Evolutionary conservation across 2,888 invertebrate genomes (phyloP), one percentile per base, ranked within the genome.

Genomic region (Seira ritae): DNA sequence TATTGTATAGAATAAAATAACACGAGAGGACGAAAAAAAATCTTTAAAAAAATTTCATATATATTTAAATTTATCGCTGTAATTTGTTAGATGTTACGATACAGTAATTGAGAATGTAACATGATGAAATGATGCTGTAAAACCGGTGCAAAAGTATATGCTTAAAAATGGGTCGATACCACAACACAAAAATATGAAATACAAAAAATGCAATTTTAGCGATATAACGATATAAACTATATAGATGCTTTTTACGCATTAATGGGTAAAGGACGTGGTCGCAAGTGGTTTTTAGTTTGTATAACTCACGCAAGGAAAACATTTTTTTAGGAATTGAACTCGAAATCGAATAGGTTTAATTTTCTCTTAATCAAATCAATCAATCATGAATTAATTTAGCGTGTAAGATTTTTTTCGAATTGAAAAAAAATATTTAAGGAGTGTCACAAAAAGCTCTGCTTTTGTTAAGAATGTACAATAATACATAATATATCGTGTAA

Each of bases 121-220:
- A 55, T 12, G 55, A 55, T 55, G 55, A 55, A 17, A 31, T 31
- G 31, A 31, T 31, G 31, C 2, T 31, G 31, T 31, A 66, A 15
- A 73, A 46, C 66, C 73, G 81, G 81, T 76, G 81, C 81, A 81
- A 81, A 81, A 37, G 42, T 15, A 55, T 65, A 75, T 19, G 19
- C 42, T 72, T 42, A 24, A 1, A 66, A 67, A 80, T 42, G 72
- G 75, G 80, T 65, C 65, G 50, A 68, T 67, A 62, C 46, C 75
- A 71, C 60, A 60, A 69, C 37, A 80, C n/a, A 31, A 31, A 31
- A 31, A 31, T 31, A 31, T 31, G 31, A 31, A 31, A 31, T 31
- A 31, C 31, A 62, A 81, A 67, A 81, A 81, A 81, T 76, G 76
- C 75, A 76, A 76, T 76, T 81, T 24, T 66, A 55, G 15, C 55